These are phyloP conservation scores for Megatriorchis doriae DNA, from an alignment of 2,113 vertebrate species.

Conservation along the genomic window DNA sequence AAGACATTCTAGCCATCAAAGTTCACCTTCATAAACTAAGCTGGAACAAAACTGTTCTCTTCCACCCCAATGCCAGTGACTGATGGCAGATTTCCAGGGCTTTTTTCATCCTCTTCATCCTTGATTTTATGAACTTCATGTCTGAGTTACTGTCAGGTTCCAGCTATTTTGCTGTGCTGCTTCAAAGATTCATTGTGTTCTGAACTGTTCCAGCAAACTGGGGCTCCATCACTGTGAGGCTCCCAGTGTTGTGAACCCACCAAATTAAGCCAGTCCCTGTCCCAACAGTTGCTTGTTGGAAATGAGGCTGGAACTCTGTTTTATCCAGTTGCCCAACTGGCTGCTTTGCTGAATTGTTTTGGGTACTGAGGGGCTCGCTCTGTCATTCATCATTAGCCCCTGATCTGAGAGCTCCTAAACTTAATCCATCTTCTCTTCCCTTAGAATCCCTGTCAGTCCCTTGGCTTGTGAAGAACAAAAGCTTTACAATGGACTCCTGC, in stretches of 20 bases:
- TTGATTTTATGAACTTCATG: neutral
- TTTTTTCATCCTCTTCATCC: neutral
- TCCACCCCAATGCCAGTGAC: neutral
- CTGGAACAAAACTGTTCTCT: neutral
- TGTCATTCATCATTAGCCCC: neutral
- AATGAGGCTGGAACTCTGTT: neutral
- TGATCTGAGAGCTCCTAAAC: neutral
- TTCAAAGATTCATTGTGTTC: neutral
- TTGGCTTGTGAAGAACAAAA: slow-evolving; percentile 48
- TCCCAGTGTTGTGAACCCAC: neutral
- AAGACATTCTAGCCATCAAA: neutral
- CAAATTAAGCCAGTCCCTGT: neutral
- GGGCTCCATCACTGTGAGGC: neutral
- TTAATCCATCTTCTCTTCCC: neutral
- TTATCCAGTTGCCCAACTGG: neutral
- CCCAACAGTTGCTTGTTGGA: neutral
- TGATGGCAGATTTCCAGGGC: neutral
- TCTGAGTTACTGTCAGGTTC: neutral
- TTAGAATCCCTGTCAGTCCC: slow-evolving; percentile 46
- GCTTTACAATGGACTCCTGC: slow-evolving; percentile 48
- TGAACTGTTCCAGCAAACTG: neutral
- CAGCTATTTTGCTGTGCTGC: neutral
- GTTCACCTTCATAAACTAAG: neutral
- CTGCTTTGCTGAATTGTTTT: neutral
- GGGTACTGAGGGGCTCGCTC: neutral